Percentiles rank a stretch among this genome's conserved stretches.
Conservation (phyloP, 30 jellyfish, hydroid and myxozoan genomes). For the Haliclystus octoradiatus region DNA sequence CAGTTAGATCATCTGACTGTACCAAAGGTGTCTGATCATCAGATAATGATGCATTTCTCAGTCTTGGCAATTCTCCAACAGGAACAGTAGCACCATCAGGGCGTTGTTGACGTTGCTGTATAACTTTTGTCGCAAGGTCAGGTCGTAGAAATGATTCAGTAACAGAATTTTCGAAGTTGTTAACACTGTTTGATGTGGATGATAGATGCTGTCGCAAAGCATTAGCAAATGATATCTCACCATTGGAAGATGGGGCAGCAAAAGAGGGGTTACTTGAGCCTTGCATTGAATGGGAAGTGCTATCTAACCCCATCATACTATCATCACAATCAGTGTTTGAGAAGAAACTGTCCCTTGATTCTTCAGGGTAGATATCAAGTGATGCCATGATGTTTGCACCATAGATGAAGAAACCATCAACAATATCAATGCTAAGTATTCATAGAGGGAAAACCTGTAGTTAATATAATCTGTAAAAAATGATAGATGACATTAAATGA, state of each 20-base stretch:
- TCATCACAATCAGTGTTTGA: neutral
- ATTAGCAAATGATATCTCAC: neutral
- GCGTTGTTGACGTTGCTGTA: neutral
- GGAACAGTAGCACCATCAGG: neutral
- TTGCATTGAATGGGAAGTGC: neutral
- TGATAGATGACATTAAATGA: neutral
- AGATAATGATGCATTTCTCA: neutral
- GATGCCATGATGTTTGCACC: too few species aligned
- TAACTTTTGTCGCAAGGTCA: neutral
- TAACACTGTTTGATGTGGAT: neutral
- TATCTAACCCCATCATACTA: neutral
- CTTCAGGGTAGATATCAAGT: neutral
- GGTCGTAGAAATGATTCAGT: neutral
- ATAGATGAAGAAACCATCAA: too few species aligned
- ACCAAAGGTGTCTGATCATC: neutral
- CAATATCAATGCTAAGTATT: too few species aligned
- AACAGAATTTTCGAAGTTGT: neutral
- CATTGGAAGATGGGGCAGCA: neutral
- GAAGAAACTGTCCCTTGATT: neutral
- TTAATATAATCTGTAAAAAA: neutral
- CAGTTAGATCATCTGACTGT: constrained; percentile 10
- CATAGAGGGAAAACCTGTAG: constrained; percentile 1
- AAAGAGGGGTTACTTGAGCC: neutral
- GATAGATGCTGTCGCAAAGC: neutral
- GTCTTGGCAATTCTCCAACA: neutral